Evolutionary conservation across 2,797 vertebrate genomes (phyloP).

Genomic region (Halcyon smyrnensis): DNA sequence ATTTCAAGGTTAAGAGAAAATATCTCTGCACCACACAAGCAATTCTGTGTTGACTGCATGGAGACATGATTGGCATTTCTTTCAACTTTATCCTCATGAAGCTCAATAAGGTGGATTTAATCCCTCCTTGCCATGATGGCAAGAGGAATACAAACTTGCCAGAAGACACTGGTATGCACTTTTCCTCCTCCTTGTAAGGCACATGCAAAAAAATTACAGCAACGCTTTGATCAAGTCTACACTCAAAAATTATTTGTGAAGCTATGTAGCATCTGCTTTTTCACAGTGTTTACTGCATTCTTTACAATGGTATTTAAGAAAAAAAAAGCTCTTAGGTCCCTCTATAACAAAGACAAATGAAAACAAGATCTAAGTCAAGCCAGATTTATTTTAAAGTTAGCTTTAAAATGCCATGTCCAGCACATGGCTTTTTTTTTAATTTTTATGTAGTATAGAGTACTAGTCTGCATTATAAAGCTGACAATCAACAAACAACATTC

Average conservation of each 20-base stretch:
- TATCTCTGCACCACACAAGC: neutral
- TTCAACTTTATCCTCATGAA: neutral
- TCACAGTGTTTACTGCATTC: neutral
- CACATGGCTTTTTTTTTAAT: neutral
- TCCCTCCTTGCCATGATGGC: neutral
- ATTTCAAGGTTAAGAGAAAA: neutral
- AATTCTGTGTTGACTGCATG: neutral
- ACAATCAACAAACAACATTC: neutral
- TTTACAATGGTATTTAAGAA: neutral
- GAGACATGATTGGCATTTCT: neutral
- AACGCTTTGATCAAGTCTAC: neutral
- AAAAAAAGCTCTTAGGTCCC: neutral
- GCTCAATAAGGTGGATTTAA: neutral
- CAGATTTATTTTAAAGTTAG: neutral
- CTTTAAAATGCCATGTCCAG: neutral
- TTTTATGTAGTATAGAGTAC: neutral
- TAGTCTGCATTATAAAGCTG: neutral
- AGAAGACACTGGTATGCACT: neutral
- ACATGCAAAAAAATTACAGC: neutral
- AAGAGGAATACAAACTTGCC: neutral
- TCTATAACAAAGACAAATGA: neutral
- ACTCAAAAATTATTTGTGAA: neutral
- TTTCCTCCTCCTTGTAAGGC: neutral
- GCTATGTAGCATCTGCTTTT: neutral
- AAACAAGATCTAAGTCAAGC: neutral